Conservation (phyloP, 2,797 vertebrate species). For the Lacerta bilineata region DNA sequence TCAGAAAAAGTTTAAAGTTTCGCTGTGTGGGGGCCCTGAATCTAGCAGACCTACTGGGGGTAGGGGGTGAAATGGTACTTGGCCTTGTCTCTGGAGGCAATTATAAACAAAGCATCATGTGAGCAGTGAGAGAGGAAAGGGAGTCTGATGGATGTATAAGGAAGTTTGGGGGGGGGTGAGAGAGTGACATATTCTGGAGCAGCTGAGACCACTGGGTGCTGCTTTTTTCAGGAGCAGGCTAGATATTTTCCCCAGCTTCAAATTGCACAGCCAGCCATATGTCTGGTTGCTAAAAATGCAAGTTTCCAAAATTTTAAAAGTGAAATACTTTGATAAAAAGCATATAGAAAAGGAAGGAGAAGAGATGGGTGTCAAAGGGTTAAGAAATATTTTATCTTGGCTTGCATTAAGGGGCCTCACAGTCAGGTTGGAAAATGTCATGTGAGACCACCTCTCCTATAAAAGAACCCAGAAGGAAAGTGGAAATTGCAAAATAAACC, state of each 20-base stretch:
- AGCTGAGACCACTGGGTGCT: neutral
- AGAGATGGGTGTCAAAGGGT: neutral
- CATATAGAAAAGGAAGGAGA: neutral
- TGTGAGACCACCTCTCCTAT: neutral
- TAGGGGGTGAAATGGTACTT: slow-evolving; percentile 35
- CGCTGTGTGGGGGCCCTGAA: neutral
- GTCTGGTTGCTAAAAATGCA: neutral
- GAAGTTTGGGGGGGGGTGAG: neutral
- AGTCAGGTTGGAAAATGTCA: neutral
- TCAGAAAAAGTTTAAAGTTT: neutral
- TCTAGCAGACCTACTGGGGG: neutral
- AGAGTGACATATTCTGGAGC: neutral
- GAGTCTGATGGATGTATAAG: neutral
- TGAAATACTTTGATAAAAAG: neutral
- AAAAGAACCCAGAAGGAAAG: neutral
- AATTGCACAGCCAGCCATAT: neutral
- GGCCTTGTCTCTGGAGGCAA: slow-evolving; percentile 42
- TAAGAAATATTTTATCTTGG: neutral
- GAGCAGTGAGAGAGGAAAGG: slow-evolving; percentile 37
- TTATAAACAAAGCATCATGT: slow-evolving; percentile 59
- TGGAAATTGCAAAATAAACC: no score
- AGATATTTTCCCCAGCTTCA: neutral
- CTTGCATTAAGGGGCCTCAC: neutral
- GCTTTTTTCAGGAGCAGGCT: neutral
- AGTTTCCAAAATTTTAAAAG: neutral